Percentiles rank a stretch among this genome's conserved stretches.
Conservation (phyloP, 1,140 invertebrate genomes). For the Drosophila jambulina region DNA sequence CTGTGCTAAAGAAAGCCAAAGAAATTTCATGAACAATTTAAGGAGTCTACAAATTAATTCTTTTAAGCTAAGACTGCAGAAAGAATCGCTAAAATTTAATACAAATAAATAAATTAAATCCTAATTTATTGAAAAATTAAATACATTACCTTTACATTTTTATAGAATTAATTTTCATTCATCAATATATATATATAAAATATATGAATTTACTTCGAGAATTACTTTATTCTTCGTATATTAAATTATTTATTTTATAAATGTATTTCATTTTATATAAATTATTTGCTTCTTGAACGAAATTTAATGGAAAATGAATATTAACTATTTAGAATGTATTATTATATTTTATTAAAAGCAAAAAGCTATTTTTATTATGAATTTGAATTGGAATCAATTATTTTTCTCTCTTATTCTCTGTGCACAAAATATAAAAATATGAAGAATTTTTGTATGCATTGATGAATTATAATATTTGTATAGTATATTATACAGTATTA, state of each 20-base stretch:
- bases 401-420: no score
- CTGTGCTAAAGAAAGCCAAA: no score
- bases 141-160: not conserved
- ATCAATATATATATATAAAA: not conserved
- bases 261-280: not conserved
- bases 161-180: not conserved
- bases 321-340: no score
- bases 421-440: no score
- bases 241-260: not conserved
- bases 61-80: not conserved
- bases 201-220: not conserved
- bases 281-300: not conserved
- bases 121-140: not conserved
- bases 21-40: not conserved
- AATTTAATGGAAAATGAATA: no score
- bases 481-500: no score
- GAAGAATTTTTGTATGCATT: no score
- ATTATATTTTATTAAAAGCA: no score
- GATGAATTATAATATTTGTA: no score
- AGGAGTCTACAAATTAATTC: not conserved
- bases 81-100: not conserved
- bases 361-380: not conserved
- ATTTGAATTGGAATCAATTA: not conserved
- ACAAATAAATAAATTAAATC: not conserved
- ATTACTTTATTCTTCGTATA: not conserved